Conservation (phyloP, 2,797 vertebrate genomes). For the Peromyscus eremicus region DNA sequence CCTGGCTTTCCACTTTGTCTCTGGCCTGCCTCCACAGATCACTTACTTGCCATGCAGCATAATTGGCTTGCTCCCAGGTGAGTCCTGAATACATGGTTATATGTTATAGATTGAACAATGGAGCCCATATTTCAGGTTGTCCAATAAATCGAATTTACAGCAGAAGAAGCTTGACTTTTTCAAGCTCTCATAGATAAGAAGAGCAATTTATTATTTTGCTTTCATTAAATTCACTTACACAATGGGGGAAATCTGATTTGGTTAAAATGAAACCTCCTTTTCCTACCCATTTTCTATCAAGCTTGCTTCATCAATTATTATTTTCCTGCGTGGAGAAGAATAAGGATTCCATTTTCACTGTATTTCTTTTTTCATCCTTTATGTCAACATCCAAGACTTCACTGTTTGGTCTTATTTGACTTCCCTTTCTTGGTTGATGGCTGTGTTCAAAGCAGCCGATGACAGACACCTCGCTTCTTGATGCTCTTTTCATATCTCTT, state of each 20-base stretch:
- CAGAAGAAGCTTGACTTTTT: slow-evolving; percentile 40
- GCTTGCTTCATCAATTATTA: background rate
- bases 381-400: background rate
- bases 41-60: background rate
- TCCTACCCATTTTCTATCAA: background rate
- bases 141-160: slow-evolving; percentile 33
- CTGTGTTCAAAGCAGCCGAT: background rate
- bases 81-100: slow-evolving; percentile 46
- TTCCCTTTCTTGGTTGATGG: background rate
- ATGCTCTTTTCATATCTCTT: background rate
- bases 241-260: background rate
- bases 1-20: background rate
- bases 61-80: slow-evolving; percentile 45
- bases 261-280: slow-evolving; percentile 25
- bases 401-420: background rate
- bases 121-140: background rate
- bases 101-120: slow-evolving; percentile 18
- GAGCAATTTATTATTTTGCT: slow-evolving; percentile 8
- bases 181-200: background rate
- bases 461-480: background rate
- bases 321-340: background rate
- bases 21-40: slow-evolving; percentile 26
- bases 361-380: background rate
- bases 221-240: slow-evolving; percentile 45
- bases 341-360: background rate